Conservation (phyloP, 2,797 vertebrate genomes). For the Parambassis ranga region DNA sequence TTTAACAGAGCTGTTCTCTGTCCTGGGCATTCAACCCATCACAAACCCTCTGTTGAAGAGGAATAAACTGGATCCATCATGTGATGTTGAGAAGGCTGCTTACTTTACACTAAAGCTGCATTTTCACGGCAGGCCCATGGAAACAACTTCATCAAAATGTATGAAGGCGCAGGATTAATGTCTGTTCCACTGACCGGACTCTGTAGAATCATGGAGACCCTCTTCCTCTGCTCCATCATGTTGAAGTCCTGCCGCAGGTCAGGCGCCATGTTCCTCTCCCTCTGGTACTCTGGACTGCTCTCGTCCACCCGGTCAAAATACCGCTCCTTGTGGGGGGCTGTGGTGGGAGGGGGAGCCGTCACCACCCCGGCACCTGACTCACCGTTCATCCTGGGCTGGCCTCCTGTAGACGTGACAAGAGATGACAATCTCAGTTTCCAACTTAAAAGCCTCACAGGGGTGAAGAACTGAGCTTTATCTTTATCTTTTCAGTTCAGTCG, state of each 20-base stretch:
- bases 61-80: slow-evolving; percentile 44
- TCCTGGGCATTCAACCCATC: slow-evolving; percentile 1
- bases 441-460: too few species aligned
- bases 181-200: slow-evolving; percentile 87
- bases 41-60: slow-evolving; percentile 20
- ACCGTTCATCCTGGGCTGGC: slow-evolving; percentile 90
- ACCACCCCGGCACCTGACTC: slow-evolving; percentile 93
- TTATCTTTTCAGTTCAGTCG: too few species aligned
- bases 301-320: slow-evolving; percentile 98
- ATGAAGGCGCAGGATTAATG: background rate
- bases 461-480: too few species aligned
- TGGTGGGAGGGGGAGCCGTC: slow-evolving; percentile 93
- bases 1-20: slow-evolving; percentile 15
- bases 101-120: slow-evolving; percentile 1
- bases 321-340: slow-evolving; percentile 95
- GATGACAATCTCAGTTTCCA: too few species aligned
- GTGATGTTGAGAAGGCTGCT: slow-evolving; percentile 33
- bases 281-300: slow-evolving; percentile 93
- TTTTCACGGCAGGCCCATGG: background rate
- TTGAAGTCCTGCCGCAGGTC: slow-evolving; percentile 99
- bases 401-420: slow-evolving; percentile 47
- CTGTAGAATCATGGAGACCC: slow-evolving; percentile 99
- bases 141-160: background rate
- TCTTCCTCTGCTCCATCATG: slow-evolving; percentile 99
- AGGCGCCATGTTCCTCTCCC: slow-evolving; percentile 98